These are phyloP conservation scores for Fregetta grallaria DNA, from an alignment of 2,113 vertebrate species.

Conservation along the genomic window DNA sequence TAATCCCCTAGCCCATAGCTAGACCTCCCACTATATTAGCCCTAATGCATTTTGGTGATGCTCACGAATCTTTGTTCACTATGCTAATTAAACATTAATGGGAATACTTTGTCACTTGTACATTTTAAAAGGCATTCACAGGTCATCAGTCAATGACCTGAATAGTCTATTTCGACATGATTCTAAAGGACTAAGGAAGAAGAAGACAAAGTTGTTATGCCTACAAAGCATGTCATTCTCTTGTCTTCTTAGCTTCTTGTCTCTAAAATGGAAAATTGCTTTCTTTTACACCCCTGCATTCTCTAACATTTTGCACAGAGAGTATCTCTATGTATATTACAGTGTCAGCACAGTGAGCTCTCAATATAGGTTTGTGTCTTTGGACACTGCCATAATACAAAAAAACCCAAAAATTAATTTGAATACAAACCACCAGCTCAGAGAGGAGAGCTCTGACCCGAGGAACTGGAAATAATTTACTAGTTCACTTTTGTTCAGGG, in stretches of 20 bases:
- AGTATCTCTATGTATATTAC: not conserved
- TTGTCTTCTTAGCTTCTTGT: not conserved
- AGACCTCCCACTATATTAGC: constrained; percentile 18
- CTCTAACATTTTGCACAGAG: not conserved
- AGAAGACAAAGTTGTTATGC: not conserved
- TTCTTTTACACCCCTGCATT: not conserved
- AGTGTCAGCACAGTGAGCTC: not conserved
- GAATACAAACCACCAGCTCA: not conserved
- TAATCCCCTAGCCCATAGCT: constrained; percentile 8
- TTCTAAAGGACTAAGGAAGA: not conserved
- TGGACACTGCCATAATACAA: not conserved
- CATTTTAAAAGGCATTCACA: not conserved
- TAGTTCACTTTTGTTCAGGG: not conserved
- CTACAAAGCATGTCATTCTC: not conserved
- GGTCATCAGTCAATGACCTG: not conserved
- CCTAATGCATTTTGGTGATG: not conserved
- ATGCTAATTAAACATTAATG: not conserved
- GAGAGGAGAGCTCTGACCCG: not conserved
- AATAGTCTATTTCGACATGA: not conserved
- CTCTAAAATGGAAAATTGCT: not conserved
- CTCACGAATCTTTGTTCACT: not conserved
- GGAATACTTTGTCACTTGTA: not conserved
- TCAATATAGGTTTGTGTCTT: not conserved
- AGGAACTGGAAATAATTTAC: not conserved
- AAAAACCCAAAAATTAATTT: not conserved